phyloP scores from a whole-genome alignment of 2,113 vertebrate genomes.

The human region GRCh38 chr13:33483001-33483500 shows the following conservation, averaged over 20 bases:
- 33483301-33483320: not conserved
- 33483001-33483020: not conserved
- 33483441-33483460: too few relatives aligned
- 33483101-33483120: not conserved
- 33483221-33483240: not conserved
- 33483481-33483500: too few relatives aligned
- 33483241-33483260: not conserved
- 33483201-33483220: not conserved
- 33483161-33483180: not conserved
- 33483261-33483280: not conserved
- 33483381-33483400: not conserved
- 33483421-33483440: not conserved
- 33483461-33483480: too few relatives aligned
- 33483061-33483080: not conserved
- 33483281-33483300: not conserved
- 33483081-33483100: not conserved
- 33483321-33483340: not conserved
- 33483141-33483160: not conserved
- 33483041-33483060: not conserved
- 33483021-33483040: not conserved
- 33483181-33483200: not conserved
- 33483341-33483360: not conserved
- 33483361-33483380: not conserved
- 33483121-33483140: not conserved
- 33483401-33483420: not conserved